phyloP scores from a whole-genome alignment of 2,113 vertebrate species.

The Andinoacara biseriatus region DNA sequence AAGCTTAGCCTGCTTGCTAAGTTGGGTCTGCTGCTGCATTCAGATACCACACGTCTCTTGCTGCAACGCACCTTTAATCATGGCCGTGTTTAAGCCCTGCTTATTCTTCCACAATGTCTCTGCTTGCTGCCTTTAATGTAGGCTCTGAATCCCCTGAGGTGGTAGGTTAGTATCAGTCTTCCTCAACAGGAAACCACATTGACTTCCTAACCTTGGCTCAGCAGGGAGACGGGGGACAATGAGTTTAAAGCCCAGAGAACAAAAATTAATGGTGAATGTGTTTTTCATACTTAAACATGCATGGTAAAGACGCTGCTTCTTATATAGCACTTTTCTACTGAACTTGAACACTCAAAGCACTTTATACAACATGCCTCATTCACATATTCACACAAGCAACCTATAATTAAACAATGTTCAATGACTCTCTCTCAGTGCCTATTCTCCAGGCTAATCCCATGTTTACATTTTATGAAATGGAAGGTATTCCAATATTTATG shows the following conservation, averaged over 20 bases:
- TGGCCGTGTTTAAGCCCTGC: neutral
- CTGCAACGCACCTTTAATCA: neutral
- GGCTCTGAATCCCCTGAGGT: neutral
- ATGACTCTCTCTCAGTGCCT: rapidly evolving
- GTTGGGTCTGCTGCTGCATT: neutral
- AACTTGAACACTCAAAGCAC: no score
- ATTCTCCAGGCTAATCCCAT: neutral
- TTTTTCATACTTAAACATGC: neutral
- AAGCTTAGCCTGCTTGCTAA: neutral
- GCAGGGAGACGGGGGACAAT: neutral
- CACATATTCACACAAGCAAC: no score
- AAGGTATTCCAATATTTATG: neutral
- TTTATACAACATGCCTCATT: no score
- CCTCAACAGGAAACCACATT: neutral
- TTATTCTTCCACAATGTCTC: neutral
- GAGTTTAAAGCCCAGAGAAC: neutral
- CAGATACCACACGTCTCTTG: neutral
- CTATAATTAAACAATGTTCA: neutral
- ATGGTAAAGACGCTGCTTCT: no score
- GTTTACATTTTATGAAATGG: neutral
- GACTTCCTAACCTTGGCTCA: neutral
- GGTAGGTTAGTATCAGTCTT: constrained; percentile 3
- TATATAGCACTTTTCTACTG: no score
- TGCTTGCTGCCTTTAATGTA: neutral
- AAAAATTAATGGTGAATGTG: neutral